These are phyloP conservation scores for Parazoanthus swiftii DNA, from an alignment of 92 coral and sea anemone genomes.

Conservation along the genomic window DNA sequence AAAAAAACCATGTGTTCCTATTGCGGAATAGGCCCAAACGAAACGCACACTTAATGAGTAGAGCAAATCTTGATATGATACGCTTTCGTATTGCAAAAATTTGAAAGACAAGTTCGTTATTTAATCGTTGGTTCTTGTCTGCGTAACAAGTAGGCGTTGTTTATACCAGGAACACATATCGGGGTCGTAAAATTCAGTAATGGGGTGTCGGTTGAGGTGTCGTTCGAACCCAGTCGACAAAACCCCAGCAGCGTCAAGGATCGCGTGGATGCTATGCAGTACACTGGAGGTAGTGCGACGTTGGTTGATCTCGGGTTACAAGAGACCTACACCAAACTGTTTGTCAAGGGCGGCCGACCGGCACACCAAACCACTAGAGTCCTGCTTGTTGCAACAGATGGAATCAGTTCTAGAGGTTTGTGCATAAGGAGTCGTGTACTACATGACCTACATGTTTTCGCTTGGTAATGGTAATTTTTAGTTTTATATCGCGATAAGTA, in stretches of 20 bases:
- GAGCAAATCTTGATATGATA: no score
- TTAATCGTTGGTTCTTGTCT: no score
- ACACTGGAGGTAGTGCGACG: background rate
- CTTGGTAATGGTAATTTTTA: no score
- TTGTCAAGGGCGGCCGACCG: slow-evolving; percentile 7
- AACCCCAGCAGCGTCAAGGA: background rate
- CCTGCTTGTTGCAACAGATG: slow-evolving; percentile 30
- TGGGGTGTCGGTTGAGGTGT: slow-evolving; percentile 13
- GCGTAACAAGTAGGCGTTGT: background rate
- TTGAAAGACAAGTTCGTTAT: no score
- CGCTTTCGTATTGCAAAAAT: no score
- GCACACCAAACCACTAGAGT: slow-evolving; percentile 27
- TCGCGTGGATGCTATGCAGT: slow-evolving; percentile 1
- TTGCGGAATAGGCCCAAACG: no score
- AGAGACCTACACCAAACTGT: slow-evolving; percentile 2
- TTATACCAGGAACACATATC: slow-evolving; percentile 4
- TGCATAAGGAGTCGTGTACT: no score
- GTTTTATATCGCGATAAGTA: no score
- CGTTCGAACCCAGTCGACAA: slow-evolving; percentile 11
- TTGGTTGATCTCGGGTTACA: slow-evolving; percentile 10
- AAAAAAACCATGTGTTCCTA: no score
- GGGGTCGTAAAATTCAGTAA: slow-evolving; percentile 32
- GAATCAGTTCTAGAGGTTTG: slow-evolving; percentile 36
- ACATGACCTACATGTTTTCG: no score
- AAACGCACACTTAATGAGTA: no score